Evolutionary conservation across 2,888 invertebrate genomes (phyloP), one percentile per base, ranked within the genome.

Genomic region (Auanema freiburgensis): DNA sequence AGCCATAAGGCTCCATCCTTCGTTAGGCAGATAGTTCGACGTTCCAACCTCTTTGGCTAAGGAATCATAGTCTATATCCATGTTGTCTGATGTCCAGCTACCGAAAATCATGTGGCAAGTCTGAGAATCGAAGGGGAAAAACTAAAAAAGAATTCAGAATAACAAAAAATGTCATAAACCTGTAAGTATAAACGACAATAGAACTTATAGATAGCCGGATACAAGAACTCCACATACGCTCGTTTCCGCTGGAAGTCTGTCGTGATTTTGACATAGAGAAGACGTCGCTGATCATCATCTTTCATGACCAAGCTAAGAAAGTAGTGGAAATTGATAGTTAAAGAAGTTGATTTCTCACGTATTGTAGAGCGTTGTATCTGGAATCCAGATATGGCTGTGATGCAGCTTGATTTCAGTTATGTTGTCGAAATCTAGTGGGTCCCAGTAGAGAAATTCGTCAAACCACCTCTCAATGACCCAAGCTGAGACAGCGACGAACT

Each of bases 371-470:
- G 58, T 58, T 2, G 67, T 70, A 42, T 70, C 70, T 2, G 70
- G 70, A 16, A 63, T 51, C 67, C 67, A 70, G 1, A 65, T 41
- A 12, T 23, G 16, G 3, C 41, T 51, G 41, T 66, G 55, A 16
- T 65, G 70, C 12, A 70, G 16, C 21, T 63, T 67, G 49, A 66
- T 49, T 52, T 65, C 56, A 1, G 60, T 60, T 16, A 67, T 59
- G 42, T 65, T 65, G 16, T 59, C 63, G 25, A 63, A 70, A 14
- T 63, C 57, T 0, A 11, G 40, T 16, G 70, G 70, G 14, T 67
- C 59, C 70, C 70, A 70, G 50, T 60, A 70, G 10, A 70, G 49
- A 11, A 65, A 49, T 41, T 67, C 67, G 57, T 70, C 70, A 44
- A 63, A 50, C 70, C 70, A 70, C 2, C 58, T 42, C 63, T 70